Base-by-base conservation (phyloP, 2,113 vertebrate genomes). In the Aptenodytes forsteri region DNA sequence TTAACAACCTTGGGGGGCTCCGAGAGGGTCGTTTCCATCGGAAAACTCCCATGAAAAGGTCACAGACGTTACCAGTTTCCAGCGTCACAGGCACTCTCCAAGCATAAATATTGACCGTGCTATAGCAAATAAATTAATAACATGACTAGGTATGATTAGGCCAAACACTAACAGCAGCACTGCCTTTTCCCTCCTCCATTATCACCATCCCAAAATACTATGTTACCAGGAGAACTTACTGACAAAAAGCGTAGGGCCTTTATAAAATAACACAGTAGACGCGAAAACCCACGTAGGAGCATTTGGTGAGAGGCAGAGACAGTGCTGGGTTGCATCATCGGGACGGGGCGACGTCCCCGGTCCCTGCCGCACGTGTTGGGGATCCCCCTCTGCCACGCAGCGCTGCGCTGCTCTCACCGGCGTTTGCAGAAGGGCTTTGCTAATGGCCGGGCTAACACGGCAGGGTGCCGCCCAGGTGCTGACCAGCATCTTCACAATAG, bases 261-360 rank as follows among this genome's bases (percentile, higher is more conserved):
- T 54, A 40, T 13, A n/a, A 29, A 65, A 54, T 13, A 40, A 23
- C 2, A 0, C 1, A 16, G 17, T 13, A 40, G 40, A 23, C 22
- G 19, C 1, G 12, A 23, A 55, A 46, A 3, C 5, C 23, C 40
- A 6, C 2, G 6, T 3, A 11, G 59, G 34, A 27, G 21, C 49
- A 8, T 18, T 16, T 6, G 26, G 38, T 3, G 50, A 44, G 78
- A 55, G 50, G 78, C 79, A 47, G 42, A 20, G 34, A 5, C 26
- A 1, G 40, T 5, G 40, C 78, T 3, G 40, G 78, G 32, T 20
- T 3, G 34, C 25, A 3, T 16, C 4, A 2, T 7, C 0, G 2
- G 50, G 26, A 9, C 14, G 3, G 23, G 9, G 19, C 5, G 6
- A n/a, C 1, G 2, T 11, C 29, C 47, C 36, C 4, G 3, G 21